A percentile compares a stretch with the other conserved stretches of the same genome.
Conservation (phyloP, 1,140 invertebrate genomes). For the Tribolium madens region DNA sequence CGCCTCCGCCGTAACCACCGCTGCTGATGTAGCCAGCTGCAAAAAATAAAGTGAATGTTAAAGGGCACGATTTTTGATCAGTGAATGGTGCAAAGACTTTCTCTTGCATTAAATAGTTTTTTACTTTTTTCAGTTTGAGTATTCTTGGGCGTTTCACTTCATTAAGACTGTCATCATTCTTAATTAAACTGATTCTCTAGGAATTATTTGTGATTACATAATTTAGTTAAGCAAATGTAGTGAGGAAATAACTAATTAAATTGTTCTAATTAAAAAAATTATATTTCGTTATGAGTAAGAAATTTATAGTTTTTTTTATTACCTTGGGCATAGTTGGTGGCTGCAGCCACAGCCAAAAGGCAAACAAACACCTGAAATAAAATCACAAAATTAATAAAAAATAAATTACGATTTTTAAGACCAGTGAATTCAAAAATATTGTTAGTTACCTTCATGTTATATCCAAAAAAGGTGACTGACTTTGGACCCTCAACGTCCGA, state of each 20-base stretch:
- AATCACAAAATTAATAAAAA: constrained; percentile 5
- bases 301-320: too few species aligned
- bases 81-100: constrained; percentile 19
- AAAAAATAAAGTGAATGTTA: constrained; percentile 38
- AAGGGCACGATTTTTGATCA: constrained; percentile 1
- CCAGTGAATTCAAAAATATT: background rate
- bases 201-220: background rate
- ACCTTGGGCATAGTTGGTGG: constrained; percentile 53
- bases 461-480: constrained; percentile 54
- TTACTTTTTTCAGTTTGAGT: background rate
- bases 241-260: background rate
- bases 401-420: background rate
- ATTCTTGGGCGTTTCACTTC: background rate
- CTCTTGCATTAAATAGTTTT: background rate
- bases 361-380: constrained; percentile 51
- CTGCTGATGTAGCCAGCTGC: constrained; percentile 53
- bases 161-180: background rate
- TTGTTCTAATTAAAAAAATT: background rate
- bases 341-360: constrained; percentile 51
- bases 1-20: constrained; percentile 43
- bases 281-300: too few species aligned
- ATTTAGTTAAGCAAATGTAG: background rate
- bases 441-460: constrained; percentile 54
- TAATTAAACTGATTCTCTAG: background rate
- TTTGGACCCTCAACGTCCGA: constrained; percentile 39